Conservation (phyloP, 2,113 vertebrate species). For the Setophaga petechia region DNA sequence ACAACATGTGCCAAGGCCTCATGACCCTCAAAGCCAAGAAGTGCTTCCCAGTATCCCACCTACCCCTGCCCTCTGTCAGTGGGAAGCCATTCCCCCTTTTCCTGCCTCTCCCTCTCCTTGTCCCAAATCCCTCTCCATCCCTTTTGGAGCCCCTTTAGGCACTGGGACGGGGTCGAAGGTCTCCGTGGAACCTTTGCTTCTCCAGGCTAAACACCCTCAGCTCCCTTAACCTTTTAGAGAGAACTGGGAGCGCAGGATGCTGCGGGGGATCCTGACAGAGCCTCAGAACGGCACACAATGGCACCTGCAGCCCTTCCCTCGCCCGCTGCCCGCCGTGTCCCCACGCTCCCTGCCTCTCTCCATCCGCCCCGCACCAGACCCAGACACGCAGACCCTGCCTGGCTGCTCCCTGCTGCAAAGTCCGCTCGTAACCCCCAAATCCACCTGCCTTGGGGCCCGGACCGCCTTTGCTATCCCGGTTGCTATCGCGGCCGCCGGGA, state of each 20-base stretch:
- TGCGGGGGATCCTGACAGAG: too few relatives aligned
- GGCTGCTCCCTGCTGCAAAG: not conserved
- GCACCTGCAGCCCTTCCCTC: not conserved
- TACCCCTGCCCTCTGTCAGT: not conserved
- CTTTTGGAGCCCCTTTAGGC: not conserved
- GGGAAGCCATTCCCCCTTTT: not conserved
- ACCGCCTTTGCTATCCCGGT: too few relatives aligned
- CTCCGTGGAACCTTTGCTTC: too few relatives aligned
- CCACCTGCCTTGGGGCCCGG: not conserved
- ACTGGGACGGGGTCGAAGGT: not conserved
- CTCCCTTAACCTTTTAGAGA: not conserved
- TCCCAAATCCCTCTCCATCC: too few relatives aligned
- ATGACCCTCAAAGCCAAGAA: not conserved
- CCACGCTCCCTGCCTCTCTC: not conserved
- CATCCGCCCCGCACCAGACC: not conserved
- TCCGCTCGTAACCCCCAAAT: too few relatives aligned
- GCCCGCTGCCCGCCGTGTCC: not conserved
- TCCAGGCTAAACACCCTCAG: not conserved
- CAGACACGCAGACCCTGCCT: fast-evolving
- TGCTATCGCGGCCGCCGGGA: not conserved
- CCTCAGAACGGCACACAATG: not conserved
- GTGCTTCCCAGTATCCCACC: fast-evolving
- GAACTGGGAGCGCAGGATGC: not conserved
- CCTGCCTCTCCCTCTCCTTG: not conserved
- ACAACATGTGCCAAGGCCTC: not conserved